phyloP scores from a whole-genome alignment of 2,888 invertebrate genomes.

The Heliconius ethilla region DNA sequence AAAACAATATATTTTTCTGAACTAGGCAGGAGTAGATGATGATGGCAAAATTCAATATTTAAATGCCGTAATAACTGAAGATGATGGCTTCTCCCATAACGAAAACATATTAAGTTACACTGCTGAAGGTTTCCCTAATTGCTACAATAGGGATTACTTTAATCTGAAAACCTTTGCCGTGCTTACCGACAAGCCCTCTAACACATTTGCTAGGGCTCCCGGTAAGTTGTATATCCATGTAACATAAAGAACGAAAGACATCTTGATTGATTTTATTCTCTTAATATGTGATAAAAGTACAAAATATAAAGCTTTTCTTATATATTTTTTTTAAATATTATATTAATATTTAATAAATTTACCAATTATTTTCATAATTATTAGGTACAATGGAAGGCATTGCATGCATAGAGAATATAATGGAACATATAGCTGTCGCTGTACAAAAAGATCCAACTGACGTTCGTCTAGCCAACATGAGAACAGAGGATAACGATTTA shows the following conservation, averaged over 20 bases:
- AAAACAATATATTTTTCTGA: background rate
- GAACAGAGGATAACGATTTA: conserved; percentile 67
- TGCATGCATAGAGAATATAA: conserved; percentile 83
- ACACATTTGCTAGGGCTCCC: conserved; percentile 86
- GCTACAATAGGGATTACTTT: conserved; percentile 82
- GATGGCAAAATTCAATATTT: conserved; percentile 86
- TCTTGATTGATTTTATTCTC: background rate
- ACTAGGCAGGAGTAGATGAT: conserved; percentile 82
- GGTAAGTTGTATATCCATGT: conserved; percentile 62
- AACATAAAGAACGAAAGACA: too few relatives aligned
- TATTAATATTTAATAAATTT: background rate
- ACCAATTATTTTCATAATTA: background rate
- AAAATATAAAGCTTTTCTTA: background rate
- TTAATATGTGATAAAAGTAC: background rate
- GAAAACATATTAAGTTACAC: conserved; percentile 71
- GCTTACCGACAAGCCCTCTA: conserved; percentile 85
- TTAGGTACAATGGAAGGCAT: conserved; percentile 83
- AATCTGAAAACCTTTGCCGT: conserved; percentile 69
- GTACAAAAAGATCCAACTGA: conserved; percentile 82
- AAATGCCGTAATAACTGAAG: conserved; percentile 73
- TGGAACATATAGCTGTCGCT: conserved; percentile 85
- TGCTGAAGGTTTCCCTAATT: conserved; percentile 71
- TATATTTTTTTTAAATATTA: background rate
- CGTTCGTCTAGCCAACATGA: conserved; percentile 82
- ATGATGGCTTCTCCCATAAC: conserved; percentile 76